A percentile compares a stretch with the other conserved stretches of the same genome.
Conservation (phyloP, 1,140 invertebrate species). For the Scaptodrosophila lebanonensis region DNA sequence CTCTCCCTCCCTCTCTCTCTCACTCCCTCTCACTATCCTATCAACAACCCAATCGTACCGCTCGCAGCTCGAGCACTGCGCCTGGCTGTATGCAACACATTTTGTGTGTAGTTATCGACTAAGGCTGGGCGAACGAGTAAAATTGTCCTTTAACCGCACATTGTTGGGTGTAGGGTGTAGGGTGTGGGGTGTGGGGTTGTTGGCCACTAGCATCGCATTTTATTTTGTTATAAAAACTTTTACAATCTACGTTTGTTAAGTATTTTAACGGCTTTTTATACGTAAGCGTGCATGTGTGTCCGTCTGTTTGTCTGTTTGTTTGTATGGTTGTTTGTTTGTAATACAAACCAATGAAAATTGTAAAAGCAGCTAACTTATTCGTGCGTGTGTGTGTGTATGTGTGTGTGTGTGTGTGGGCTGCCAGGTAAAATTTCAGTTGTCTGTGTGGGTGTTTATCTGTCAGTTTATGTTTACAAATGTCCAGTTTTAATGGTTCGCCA, state of each 20-base stretch:
- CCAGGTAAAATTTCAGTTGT: slow-evolving; percentile 44
- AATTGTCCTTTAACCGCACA: slow-evolving; percentile 60
- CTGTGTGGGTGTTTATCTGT: slow-evolving; percentile 68
- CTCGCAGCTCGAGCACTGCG: too few relatives aligned
- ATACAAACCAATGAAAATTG: slow-evolving; percentile 67
- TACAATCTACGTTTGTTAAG: slow-evolving; percentile 75
- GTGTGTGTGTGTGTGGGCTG: not conserved
- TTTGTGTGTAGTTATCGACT: slow-evolving; percentile 17
- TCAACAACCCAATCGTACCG: too few relatives aligned
- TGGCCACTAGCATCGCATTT: slow-evolving; percentile 36
- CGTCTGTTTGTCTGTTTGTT: slow-evolving; percentile 8
- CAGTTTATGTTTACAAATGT: slow-evolving; percentile 74
- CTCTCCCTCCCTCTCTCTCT: too few relatives aligned
- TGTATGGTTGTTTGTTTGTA: slow-evolving; percentile 23
- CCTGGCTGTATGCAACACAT: not conserved
- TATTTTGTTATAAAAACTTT: slow-evolving; percentile 72
- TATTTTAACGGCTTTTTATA: slow-evolving; percentile 67
- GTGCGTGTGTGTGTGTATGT: too few relatives aligned
- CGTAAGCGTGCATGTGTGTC: slow-evolving; percentile 10
- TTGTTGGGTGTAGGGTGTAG: too few relatives aligned
- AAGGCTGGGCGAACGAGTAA: slow-evolving; percentile 6
- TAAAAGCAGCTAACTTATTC: slow-evolving; percentile 49
- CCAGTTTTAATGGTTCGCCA: slow-evolving; percentile 68
- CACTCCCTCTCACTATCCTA: not conserved
- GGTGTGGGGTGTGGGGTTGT: too few relatives aligned